Percentiles rank a stretch among this genome's conserved stretches.
Conservation (phyloP, 2,113 vertebrate genomes). For the Hemichromis elongatus region DNA sequence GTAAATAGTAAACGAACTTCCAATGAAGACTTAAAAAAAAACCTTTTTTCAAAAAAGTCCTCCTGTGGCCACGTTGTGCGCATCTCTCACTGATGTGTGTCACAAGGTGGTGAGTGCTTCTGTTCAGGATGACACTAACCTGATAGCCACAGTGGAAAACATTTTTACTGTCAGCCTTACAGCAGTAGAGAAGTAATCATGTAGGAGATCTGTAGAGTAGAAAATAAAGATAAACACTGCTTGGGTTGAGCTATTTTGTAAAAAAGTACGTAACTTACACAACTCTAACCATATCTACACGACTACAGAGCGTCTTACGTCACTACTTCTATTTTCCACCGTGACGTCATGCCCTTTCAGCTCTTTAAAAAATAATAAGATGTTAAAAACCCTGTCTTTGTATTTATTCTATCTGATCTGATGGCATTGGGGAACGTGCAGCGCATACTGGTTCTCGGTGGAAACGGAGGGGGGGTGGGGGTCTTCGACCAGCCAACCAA, state of each 20-base stretch:
- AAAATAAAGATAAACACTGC: background rate
- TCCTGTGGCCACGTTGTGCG: background rate
- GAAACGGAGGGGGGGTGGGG: background rate
- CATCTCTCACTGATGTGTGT: background rate
- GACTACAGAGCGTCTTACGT: background rate
- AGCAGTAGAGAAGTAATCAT: background rate
- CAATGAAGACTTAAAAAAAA: background rate
- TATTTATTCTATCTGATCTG: background rate
- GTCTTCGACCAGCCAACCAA: conserved; percentile 18
- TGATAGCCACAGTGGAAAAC: background rate
- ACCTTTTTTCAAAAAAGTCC: background rate
- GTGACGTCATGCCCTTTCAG: background rate
- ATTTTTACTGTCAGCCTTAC: background rate
- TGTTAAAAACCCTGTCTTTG: background rate
- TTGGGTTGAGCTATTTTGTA: background rate
- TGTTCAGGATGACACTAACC: background rate
- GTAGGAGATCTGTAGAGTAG: background rate
- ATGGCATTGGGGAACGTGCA: background rate
- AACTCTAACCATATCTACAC: background rate
- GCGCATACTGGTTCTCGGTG: background rate
- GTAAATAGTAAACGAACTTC: background rate
- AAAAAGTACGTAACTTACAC: background rate
- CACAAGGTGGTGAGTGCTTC: background rate
- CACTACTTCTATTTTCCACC: background rate
- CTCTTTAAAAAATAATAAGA: background rate